Evolutionary conservation across 2,797 vertebrate species (phyloP).

Genomic region (Loris lydekkerianus): DNA sequence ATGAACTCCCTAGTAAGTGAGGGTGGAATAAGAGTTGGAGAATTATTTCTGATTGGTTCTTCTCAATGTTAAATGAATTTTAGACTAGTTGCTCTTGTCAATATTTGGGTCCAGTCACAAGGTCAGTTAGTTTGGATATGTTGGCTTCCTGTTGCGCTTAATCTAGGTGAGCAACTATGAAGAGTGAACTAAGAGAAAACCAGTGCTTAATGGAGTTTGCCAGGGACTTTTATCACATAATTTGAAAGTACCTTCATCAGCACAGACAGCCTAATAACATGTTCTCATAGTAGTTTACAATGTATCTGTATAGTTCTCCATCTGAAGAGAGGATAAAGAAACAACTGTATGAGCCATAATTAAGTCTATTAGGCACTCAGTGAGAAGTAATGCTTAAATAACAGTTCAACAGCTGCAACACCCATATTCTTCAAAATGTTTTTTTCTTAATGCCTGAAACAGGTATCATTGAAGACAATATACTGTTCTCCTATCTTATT

Average conservation of each 20-base stretch:
- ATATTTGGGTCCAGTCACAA: background rate
- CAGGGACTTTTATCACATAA: slow-evolving; percentile 59
- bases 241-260: slow-evolving; percentile 34
- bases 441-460: slow-evolving; percentile 67
- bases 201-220: slow-evolving; percentile 60
- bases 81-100: background rate
- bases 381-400: slow-evolving; percentile 73
- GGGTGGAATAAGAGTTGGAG: slow-evolving; percentile 3
- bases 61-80: slow-evolving; percentile 43
- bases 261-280: slow-evolving; percentile 73
- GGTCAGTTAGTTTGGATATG: background rate
- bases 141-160: slow-evolving; percentile 51
- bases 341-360: slow-evolving; percentile 64
- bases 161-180: slow-evolving; percentile 7
- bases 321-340: slow-evolving; percentile 73
- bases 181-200: slow-evolving; percentile 60
- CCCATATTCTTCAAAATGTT: slow-evolving; percentile 39
- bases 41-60: background rate
- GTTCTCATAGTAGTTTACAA: slow-evolving; percentile 61
- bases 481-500: slow-evolving; percentile 63
- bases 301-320: background rate
- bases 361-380: slow-evolving; percentile 55
- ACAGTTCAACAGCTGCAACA: slow-evolving; percentile 52
- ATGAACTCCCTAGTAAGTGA: background rate
- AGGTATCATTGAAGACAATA: slow-evolving; percentile 64